Evolutionary conservation across 2,888 invertebrate genomes (phyloP), one percentile per base, ranked within the genome.

Genomic region (Bembecia ichneumoniformis): DNA sequence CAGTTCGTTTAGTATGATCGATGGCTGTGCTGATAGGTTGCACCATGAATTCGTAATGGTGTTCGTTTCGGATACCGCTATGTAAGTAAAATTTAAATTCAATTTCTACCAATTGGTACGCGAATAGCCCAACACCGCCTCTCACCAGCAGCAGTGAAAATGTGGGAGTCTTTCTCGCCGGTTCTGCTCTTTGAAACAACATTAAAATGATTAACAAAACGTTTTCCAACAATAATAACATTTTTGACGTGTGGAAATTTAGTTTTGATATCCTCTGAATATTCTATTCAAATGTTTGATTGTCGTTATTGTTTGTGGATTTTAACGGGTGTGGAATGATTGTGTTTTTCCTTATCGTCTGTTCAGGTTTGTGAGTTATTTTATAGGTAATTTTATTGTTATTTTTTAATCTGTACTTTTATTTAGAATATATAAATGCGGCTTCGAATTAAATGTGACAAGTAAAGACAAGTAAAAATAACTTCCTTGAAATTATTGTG

Each of bases 41-140:
- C 34, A 48, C 56, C 68, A 64, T 77, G 86, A 80, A 87, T 28
- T 87, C 63, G 72, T 73, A 86, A 86, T 82, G 70, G 60, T 59
- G 60, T 28, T 28, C 28, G 5, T 40, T 14, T 57, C 57, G 58
- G 58, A 62, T 81, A 86, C 86, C 83, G 83, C 82, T 87, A 84
- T 64, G 71, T 72, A 40, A n/a, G 44, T 15, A 9, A 77, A 81
- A 82, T 86, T 83, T 77, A 79, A 73, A 86, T 86, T 82, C 84
- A 75, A 76, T 74, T 74, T 75, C 70, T 63, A 34, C 13, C 46
- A 16, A 28, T 46, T 14, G 44, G 17, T 15, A 17, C 44, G 44
- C 17, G 16, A 16, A 71, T 68, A 59, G 61, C 68, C 59, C 62
- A 59, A 68, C 64, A 71, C 9, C 17, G 44, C 44, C 14, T 14